A percentile compares a stretch with the other conserved stretches of the same genome.
Evolutionary conservation across 2,888 invertebrate genomes (phyloP).

Genomic region (Norana najaformis): DNA sequence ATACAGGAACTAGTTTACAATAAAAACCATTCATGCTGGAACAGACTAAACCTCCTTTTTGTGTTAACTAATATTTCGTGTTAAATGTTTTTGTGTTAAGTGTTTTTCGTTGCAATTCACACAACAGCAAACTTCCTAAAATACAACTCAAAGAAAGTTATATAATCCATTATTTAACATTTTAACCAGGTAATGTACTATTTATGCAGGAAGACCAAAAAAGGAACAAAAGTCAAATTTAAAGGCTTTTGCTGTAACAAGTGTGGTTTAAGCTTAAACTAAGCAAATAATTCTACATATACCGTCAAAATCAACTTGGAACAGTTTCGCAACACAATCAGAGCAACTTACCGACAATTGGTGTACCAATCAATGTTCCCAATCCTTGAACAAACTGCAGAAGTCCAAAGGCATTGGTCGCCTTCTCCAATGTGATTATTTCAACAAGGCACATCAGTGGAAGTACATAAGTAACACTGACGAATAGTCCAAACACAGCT

Average conservation of each 20-base stretch:
- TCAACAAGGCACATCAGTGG: constrained; percentile 85
- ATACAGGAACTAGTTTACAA: too few relatives aligned
- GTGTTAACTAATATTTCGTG: too few relatives aligned
- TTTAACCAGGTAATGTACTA: too few relatives aligned
- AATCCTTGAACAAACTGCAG: constrained; percentile 82
- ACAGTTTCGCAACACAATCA: background rate
- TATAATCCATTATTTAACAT: background rate
- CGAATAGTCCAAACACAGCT: constrained; percentile 75
- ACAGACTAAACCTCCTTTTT: too few relatives aligned
- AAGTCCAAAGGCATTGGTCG: constrained; percentile 85
- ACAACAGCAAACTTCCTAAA: background rate
- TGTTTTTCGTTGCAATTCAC: too few relatives aligned
- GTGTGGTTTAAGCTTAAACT: too few relatives aligned
- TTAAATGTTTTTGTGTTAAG: too few relatives aligned
- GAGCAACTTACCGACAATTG: constrained; percentile 73
- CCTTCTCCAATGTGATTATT: constrained; percentile 81
- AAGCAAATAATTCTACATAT: background rate
- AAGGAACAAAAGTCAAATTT: too few relatives aligned
- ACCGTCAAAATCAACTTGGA: background rate
- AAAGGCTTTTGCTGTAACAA: too few relatives aligned
- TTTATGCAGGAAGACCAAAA: too few relatives aligned
- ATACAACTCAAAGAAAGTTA: background rate
- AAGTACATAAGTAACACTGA: constrained; percentile 85
- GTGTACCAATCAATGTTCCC: constrained; percentile 83
- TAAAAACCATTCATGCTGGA: too few relatives aligned